Evolutionary conservation across 2,888 invertebrate genomes (phyloP).

Genomic region (Capitulum mitella): DNA sequence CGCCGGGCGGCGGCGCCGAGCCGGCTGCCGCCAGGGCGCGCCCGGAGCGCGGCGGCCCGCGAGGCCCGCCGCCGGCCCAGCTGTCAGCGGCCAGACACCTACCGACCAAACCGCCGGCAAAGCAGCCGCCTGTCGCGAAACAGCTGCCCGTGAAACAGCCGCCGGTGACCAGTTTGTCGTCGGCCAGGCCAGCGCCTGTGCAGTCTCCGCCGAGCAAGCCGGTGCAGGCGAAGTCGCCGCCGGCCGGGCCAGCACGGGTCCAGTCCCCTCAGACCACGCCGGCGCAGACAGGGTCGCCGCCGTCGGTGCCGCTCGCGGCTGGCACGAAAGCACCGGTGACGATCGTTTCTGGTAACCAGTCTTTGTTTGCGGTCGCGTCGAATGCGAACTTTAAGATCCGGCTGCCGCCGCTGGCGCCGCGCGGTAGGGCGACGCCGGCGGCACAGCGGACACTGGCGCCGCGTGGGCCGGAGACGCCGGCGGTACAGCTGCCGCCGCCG

Average conservation of each 20-base stretch:
- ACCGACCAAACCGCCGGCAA: not conserved
- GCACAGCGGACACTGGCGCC: not conserved
- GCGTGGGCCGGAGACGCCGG: not conserved
- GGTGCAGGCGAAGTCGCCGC: no score
- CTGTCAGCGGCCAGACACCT: not conserved
- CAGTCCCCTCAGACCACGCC: no score
- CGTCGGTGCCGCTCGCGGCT: no score
- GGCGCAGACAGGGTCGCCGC: no score
- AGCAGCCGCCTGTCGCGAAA: no score
- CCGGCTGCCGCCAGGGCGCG: not conserved
- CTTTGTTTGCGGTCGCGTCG: no score
- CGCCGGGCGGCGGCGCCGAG: not conserved
- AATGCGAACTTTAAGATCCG: not conserved
- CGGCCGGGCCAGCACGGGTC: not conserved
- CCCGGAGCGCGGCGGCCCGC: not conserved
- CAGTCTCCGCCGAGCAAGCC: no score
- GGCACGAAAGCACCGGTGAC: no score
- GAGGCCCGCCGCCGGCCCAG: not conserved
- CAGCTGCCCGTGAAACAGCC: no score
- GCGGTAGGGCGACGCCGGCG: not conserved
- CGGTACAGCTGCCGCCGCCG: not conserved
- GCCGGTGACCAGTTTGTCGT: not conserved
- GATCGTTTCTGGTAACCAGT: no score
- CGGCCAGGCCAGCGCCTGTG: no score
- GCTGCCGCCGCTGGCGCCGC: not conserved